A percentile compares a stretch with the other conserved stretches of the same genome.
phyloP scores from a whole-genome alignment of 2,797 vertebrate species.

The Orestias chungarensis region DNA sequence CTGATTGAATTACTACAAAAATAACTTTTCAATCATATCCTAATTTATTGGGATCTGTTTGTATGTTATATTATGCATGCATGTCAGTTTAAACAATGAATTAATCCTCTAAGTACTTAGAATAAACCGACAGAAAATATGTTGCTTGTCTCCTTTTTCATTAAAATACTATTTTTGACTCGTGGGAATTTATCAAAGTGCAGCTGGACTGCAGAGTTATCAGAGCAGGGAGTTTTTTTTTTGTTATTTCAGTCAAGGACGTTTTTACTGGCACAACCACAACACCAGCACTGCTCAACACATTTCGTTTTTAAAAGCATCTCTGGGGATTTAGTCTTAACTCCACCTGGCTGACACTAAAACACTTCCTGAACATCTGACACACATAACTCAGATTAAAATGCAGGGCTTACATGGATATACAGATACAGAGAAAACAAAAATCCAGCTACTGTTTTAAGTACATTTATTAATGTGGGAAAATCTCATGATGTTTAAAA shows the following conservation, averaged over 20 bases:
- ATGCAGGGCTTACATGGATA: conserved; percentile 21
- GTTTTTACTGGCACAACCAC: neutral
- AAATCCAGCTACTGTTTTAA: neutral
- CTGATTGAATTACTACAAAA: neutral
- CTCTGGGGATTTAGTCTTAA: neutral
- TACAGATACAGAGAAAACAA: neutral
- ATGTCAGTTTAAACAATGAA: neutral
- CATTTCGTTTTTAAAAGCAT: conserved; percentile 7
- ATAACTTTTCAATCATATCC: neutral
- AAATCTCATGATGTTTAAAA: neutral
- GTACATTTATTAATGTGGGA: neutral
- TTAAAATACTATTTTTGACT: neutral
- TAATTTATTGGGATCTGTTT: neutral
- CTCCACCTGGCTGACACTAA: conserved; percentile 23
- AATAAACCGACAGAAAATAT: neutral
- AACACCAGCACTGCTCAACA: neutral
- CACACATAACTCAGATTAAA: conserved; percentile 35
- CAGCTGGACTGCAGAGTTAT: neutral
- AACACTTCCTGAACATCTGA: conserved; percentile 33
- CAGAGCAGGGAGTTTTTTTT: neutral
- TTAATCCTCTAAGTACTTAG: neutral
- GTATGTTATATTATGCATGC: neutral
- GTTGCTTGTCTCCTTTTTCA: neutral
- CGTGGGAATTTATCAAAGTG: neutral
- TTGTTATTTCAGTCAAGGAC: conserved; percentile 5